Base-by-base conservation (phyloP, 2,888 invertebrate species). In the Polydrusus tereticollis region DNA sequence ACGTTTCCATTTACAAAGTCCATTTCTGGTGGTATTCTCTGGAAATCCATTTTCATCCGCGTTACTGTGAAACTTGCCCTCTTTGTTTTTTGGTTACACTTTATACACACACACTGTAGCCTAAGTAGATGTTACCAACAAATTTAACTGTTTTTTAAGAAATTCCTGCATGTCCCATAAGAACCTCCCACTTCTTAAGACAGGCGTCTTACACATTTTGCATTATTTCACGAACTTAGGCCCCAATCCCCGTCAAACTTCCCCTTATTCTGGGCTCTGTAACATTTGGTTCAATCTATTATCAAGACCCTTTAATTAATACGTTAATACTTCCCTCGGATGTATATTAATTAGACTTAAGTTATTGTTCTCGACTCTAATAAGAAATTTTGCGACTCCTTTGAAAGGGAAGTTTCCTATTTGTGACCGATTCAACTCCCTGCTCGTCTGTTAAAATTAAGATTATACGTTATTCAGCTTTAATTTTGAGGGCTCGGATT, bases 281-380 rank as follows among this genome's bases (percentile, higher is more conserved):
- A 83, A 82, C 85, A 85, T 81, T 85, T 84, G 85, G 84, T 82
- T 83, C 85, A 82, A 86, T 85, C 83, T 84, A 85, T 85, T 85
- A 85, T 84, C 84, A 83, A 81, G 82, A 77, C 81, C 81, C 82
- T 84, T 85, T 85, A 85, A 85, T 85, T 85, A 85, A 85, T 85
- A 83, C 85, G 83, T 83, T 83, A 85, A 84, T 85, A 73, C 69
- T 71, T 69, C 58, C 69, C 83, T 82, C 84, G 85, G 85, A 85
- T 86, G 85, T 86, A 84, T 85, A 86, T 86, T 86, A 86, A 86
- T 86, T 85, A 85, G 84, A 62, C 52, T 47, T 41, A 67, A 70
- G 70, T 75, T 70, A 73, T 73, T 67, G 69, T 70, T 68, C 72
- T 59, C 69, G 16, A 64, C 45, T 66, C 64, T 69, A 70, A 73